phyloP scores from a whole-genome alignment of 2,797 vertebrate species.

The Notolabrus celidotus region DNA sequence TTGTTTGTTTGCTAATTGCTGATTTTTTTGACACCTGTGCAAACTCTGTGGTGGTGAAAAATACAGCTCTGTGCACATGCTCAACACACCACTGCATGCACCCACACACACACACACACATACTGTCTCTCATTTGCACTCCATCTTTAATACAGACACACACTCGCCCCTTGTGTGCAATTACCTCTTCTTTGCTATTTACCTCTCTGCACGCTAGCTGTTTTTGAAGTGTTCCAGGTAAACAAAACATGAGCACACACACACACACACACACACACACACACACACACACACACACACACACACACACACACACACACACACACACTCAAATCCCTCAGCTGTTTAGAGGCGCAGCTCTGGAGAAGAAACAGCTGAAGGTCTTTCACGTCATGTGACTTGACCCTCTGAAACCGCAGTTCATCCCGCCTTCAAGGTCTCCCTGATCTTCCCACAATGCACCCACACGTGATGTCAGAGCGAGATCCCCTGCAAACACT shows the following conservation, averaged over 20 bases:
- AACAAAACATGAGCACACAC: slow-evolving; percentile 64
- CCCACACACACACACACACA: slow-evolving; percentile 36
- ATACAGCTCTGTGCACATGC: slow-evolving; percentile 65
- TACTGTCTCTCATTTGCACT: slow-evolving; percentile 57
- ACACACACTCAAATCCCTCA: slow-evolving; percentile 39
- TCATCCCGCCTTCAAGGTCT: neutral
- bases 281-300: slow-evolving; percentile 18
- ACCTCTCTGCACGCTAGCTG: slow-evolving; percentile 70
- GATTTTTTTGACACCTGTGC: slow-evolving; percentile 83
- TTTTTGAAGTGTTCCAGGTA: slow-evolving; percentile 75
- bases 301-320: slow-evolving; percentile 3
- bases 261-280: slow-evolving; percentile 16
- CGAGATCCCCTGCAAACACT: neutral
- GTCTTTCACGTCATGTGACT: slow-evolving; percentile 12
- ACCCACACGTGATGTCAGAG: neutral
- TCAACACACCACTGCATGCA: slow-evolving; percentile 66
- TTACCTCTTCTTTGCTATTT: slow-evolving; percentile 83
- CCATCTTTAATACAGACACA: slow-evolving; percentile 43
- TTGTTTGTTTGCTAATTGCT: slow-evolving; percentile 86
- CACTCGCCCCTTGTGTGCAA: slow-evolving; percentile 82
- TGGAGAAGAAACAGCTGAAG: slow-evolving; percentile 30
- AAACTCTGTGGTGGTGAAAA: slow-evolving; percentile 70
- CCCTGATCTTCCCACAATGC: neutral
- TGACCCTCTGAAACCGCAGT: slow-evolving; percentile 4
- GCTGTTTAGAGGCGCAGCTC: neutral